These are phyloP conservation scores for Drosophila insularis DNA, from an alignment of 1,140 invertebrate species.

Conservation along the genomic window DNA sequence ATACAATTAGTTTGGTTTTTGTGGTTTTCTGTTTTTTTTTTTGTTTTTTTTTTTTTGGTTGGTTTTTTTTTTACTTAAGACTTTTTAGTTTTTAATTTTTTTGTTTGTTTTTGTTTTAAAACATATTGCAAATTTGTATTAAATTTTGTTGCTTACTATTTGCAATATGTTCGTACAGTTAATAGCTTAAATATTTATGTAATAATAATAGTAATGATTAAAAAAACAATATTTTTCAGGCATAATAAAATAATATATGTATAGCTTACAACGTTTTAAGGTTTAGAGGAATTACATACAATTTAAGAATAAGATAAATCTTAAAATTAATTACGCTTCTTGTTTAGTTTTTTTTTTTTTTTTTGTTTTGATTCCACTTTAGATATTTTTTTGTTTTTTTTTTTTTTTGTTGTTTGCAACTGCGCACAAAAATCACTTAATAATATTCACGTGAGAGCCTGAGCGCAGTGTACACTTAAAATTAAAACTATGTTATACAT, in stretches of 20 bases:
- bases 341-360: conserved; percentile 12
- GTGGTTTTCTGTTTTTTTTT: conserved; percentile 23
- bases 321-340: conserved; percentile 13
- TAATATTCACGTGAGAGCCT: conserved; percentile 59
- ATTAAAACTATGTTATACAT: conserved; percentile 10
- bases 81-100: conserved; percentile 37
- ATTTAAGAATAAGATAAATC: not conserved
- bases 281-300: conserved; percentile 31
- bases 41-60: conserved; percentile 28
- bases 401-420: conserved; percentile 21
- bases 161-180: conserved; percentile 30
- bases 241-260: conserved; percentile 36
- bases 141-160: conserved; percentile 35
- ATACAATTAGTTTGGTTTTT: conserved; percentile 40
- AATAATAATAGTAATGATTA: conserved; percentile 22
- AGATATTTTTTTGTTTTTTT: not conserved
- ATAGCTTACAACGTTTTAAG: conserved; percentile 30
- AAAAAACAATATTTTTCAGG: conserved; percentile 36
- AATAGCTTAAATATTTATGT: conserved; percentile 15
- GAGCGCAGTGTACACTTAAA: conserved; percentile 29
- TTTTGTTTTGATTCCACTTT: conserved; percentile 14
- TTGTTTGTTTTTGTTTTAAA: conserved; percentile 42
- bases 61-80: conserved; percentile 29
- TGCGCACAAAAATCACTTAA: conserved; percentile 51
- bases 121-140: conserved; percentile 41